Percentiles rank a stretch among this genome's conserved stretches.
phyloP scores from a whole-genome alignment of 2,888 invertebrate species.

The Apodemia zela region DNA sequence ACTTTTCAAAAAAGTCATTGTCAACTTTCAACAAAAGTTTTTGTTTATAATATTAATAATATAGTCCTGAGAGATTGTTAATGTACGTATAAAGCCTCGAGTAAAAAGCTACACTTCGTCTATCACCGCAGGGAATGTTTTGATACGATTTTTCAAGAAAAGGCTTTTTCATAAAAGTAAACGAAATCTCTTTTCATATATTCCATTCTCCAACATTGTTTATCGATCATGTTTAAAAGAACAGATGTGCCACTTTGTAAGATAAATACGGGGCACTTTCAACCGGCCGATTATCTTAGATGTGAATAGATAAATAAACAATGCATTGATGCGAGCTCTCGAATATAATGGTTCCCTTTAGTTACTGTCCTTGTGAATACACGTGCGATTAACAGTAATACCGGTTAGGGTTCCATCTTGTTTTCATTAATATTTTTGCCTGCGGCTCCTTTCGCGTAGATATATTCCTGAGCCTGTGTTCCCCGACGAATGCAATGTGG shows the following conservation, averaged over 20 bases:
- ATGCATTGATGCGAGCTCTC: constrained; percentile 18
- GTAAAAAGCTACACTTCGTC: neutral
- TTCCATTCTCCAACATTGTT: constrained; percentile 1
- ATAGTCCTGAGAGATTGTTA: too few species aligned
- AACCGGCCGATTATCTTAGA: constrained; percentile 33
- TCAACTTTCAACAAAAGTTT: too few species aligned
- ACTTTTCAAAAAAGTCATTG: too few species aligned
- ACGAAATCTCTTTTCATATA: constrained; percentile 8
- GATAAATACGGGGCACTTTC: constrained; percentile 42
- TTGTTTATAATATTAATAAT: too few species aligned
- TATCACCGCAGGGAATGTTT: neutral
- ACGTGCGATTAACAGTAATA: too few species aligned
- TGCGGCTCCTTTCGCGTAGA: too few species aligned
- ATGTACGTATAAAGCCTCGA: neutral
- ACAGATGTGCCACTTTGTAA: constrained; percentile 52
- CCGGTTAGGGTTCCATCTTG: too few species aligned
- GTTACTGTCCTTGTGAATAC: too few species aligned
- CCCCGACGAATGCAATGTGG: too few species aligned
- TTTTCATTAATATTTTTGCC: too few species aligned
- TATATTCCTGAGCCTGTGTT: too few species aligned
- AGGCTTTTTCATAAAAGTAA: constrained; percentile 1
- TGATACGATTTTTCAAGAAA: constrained; percentile 1
- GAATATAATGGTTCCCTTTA: neutral
- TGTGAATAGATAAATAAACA: constrained; percentile 31
- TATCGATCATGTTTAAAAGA: constrained; percentile 31